Base-by-base conservation (phyloP, 1,140 invertebrate species). In the Caerostris darwini region DNA sequence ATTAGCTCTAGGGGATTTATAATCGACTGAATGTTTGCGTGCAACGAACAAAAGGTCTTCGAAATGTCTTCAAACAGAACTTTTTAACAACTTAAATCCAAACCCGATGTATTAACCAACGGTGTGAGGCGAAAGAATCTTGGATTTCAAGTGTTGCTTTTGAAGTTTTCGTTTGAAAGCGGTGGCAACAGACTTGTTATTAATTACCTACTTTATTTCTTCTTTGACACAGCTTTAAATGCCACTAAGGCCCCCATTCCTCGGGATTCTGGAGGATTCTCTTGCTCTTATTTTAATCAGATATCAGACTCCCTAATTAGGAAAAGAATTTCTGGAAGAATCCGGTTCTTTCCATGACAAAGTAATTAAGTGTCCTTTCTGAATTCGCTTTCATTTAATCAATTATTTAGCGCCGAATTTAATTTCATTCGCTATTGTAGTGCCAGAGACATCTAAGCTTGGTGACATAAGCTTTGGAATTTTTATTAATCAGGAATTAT, bases 321-420 rank as follows among this genome's bases (percentile, higher is more conserved):
- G 8, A 17, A 88, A 67, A 53, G 59, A 53, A 88, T 88, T 50
- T 88, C 34, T 54, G 7, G 6, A 64, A 14, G 59, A 53, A 88
- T 88, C 5, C 59, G 12, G 14, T 88, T 64, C 50, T 19, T 88
- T 7, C 8, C 10, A 61, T n/a, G 59, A 67, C 14, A 67, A n/a
- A 67, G 34, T 88, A 88, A 88, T 88, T 88, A 67, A 88, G 58
- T 85, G 57, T 85, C 12, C 19, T 88, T 88, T 54, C 19, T 17
- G 86, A 88, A 64, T 53, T 53, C 59, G 8, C 59, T 58, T 59
- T 85, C 7, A 59, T 67, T 88, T 67, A 67, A 67, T 67, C 50
- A 88, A 53, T 53, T 61, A 88, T 67, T 88, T 53, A 54, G 10
- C 50, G 8, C 34, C n/a, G 77, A 67, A 61, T 64, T 88, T 12